Percentiles rank a stretch among this genome's conserved stretches.
Conservation (phyloP, 2,888 invertebrate species). For the Lampropteryx suffumata region DNA sequence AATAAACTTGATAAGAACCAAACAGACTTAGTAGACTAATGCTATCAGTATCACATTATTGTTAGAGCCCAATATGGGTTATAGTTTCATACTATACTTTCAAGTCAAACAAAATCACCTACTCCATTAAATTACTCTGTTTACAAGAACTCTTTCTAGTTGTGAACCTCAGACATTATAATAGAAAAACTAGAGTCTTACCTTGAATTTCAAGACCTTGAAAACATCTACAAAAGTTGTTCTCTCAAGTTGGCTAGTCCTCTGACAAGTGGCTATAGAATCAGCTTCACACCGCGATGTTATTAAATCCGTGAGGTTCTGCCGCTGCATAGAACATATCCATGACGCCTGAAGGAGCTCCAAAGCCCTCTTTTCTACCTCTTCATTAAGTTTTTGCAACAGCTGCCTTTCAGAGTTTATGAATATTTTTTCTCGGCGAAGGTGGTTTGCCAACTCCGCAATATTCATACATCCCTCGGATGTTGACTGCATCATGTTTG, state of each 20-base stretch:
- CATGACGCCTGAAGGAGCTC: constrained; percentile 89
- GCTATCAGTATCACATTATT: too few species aligned
- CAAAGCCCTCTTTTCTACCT: constrained; percentile 83
- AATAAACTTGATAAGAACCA: too few species aligned
- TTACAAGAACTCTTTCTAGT: not conserved
- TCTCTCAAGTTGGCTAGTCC: constrained; percentile 70
- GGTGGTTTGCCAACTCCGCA: constrained; percentile 81
- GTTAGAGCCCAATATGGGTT: too few species aligned
- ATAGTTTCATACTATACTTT: too few species aligned
- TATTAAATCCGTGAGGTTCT: constrained; percentile 90
- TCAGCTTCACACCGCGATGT: constrained; percentile 89
- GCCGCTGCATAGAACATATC: constrained; percentile 93
- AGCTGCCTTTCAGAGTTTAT: constrained; percentile 93
- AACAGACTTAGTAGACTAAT: too few species aligned
- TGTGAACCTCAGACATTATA: not conserved
- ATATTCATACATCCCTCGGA: constrained; percentile 78
- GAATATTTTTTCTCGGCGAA: constrained; percentile 93
- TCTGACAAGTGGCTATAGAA: constrained; percentile 89
- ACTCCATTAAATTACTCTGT: not conserved
- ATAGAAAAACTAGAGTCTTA: constrained; percentile 49
- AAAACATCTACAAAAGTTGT: constrained; percentile 90
- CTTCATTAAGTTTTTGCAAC: constrained; percentile 89
- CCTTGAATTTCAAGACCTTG: constrained; percentile 92
- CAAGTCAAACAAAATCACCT: too few species aligned
- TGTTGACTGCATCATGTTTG: constrained; percentile 74